phyloP scores from a whole-genome alignment of 2,113 vertebrate genomes.

The Datnioides undecimradiatus region DNA sequence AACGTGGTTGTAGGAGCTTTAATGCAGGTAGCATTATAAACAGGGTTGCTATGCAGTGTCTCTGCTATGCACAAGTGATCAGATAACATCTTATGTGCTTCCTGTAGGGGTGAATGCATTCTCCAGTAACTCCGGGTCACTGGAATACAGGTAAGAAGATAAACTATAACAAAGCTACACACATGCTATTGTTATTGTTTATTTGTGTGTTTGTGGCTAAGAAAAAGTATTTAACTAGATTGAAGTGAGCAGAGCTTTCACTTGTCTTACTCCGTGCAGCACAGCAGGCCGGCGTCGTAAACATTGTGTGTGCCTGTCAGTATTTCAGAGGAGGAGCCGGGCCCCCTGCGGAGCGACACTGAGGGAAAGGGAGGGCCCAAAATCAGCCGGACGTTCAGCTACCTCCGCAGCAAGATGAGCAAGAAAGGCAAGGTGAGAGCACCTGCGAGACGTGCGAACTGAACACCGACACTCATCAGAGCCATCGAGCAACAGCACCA shows the following conservation, averaged over 20 bases:
- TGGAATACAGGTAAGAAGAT: constrained; percentile 87
- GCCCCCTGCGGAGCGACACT: constrained; percentile 83
- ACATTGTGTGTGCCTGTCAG: constrained; percentile 72
- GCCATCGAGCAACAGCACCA: too few relatives aligned
- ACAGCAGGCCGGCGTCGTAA: not conserved
- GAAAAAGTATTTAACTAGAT: not conserved
- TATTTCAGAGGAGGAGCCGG: constrained; percentile 90
- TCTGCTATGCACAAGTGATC: constrained; percentile 4
- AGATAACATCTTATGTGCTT: constrained; percentile 54
- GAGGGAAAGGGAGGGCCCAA: constrained; percentile 91
- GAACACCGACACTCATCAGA: too few relatives aligned
- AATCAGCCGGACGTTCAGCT: constrained; percentile 96
- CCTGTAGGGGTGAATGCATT: constrained; percentile 82
- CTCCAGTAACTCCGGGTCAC: constrained; percentile 72
- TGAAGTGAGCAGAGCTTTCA: not conserved
- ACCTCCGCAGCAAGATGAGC: constrained; percentile 95
- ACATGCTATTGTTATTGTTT: too few relatives aligned
- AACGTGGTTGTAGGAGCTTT: not conserved
- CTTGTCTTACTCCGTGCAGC: not conserved
- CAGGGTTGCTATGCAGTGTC: not conserved
- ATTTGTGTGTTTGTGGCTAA: too few relatives aligned
- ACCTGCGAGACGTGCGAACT: too few relatives aligned
- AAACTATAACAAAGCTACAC: too few relatives aligned
- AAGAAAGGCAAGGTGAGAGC: constrained; percentile 91
- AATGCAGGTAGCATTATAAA: not conserved